Evolutionary conservation across 2,797 vertebrate genomes (phyloP), one percentile per base, ranked within the genome.

Genomic region (Periophthalmus magnuspinnatus): DNA sequence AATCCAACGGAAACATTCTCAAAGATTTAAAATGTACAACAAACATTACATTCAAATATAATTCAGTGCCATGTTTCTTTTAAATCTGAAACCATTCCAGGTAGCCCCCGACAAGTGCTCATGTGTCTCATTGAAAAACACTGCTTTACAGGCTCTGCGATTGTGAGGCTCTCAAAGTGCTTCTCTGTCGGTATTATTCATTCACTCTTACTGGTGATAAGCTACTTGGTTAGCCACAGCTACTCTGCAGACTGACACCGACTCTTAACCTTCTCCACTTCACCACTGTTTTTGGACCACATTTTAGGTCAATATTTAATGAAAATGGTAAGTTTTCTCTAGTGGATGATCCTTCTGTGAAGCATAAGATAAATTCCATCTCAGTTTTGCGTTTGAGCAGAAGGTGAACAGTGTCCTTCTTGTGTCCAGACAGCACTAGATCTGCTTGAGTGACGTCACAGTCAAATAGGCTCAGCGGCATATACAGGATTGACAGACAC

Each of bases 381-480:
- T 57, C 13, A 57, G 24, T 33, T 71, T 55, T 69, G 4, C 9
- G n/a, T 74, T 67, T 60, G 8, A 56, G 59, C 17, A 76, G 75
- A 11, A 13, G 70, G 69, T 76, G 65, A 74, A 59, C 16, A 68
- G 59, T 45, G 62, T 65, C 67, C 73, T 74, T 64, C 59, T 62
- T 6, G 41, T 56, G 66, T 47, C 50, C 80, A 76, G 78, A 67
- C 72, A 69, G 70, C 32, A 9, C 19, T 0, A 75, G 57, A 38
- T 75, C 64, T 19, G 55, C 36, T 79, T 81, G 21, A 71, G 73
- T 83, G 85, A 89, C 57, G 77, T 88, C 79, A 88, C 54, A 66
- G 72, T 88, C 72, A 86, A 87, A 88, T 71, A 81, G 81, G 86
- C 86, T 88, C 85, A 90, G 67, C 21, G 1, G 67, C 21, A 65